phyloP scores from a whole-genome alignment of 1,140 invertebrate genomes.

The Temnothorax nylanderi region DNA sequence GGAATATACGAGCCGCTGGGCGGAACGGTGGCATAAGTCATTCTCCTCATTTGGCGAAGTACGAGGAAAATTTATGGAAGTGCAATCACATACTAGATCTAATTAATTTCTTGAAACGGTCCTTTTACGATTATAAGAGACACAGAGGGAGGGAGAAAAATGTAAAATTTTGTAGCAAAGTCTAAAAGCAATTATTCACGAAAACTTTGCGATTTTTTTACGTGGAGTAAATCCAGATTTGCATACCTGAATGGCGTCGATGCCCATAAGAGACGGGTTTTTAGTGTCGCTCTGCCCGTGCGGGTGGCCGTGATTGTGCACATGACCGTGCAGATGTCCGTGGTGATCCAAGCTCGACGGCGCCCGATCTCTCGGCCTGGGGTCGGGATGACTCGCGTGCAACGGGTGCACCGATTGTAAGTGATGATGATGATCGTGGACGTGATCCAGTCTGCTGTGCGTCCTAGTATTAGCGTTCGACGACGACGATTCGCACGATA shows the following conservation, averaged over 20 bases:
- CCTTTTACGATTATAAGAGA: neutral
- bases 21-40: slow-evolving; percentile 58
- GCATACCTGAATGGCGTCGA: slow-evolving; percentile 80
- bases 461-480: slow-evolving; percentile 78
- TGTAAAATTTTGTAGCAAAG: neutral
- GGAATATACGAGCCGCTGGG: slow-evolving; percentile 54
- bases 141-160: neutral
- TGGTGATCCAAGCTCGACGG: slow-evolving; percentile 77
- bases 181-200: neutral
- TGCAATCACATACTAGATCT: slow-evolving; percentile 11
- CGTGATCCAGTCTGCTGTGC: slow-evolving; percentile 79
- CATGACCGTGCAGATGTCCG: slow-evolving; percentile 74
- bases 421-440: slow-evolving; percentile 79
- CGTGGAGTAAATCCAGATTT: neutral
- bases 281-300: slow-evolving; percentile 74
- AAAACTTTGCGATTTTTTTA: neutral
- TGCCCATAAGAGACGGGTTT: slow-evolving; percentile 76
- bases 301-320: slow-evolving; percentile 67
- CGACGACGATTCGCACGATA: slow-evolving; percentile 81
- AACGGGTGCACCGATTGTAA: slow-evolving; percentile 73
- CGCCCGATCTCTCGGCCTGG: slow-evolving; percentile 75
- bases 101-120: slow-evolving; percentile 35
- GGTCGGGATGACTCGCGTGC: slow-evolving; percentile 68
- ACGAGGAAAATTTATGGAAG: slow-evolving; percentile 22
- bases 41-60: slow-evolving; percentile 48